These are phyloP conservation scores for Sebastes jordani DNA, from an alignment of 2,797 vertebrate genomes.

Conservation along the genomic window DNA sequence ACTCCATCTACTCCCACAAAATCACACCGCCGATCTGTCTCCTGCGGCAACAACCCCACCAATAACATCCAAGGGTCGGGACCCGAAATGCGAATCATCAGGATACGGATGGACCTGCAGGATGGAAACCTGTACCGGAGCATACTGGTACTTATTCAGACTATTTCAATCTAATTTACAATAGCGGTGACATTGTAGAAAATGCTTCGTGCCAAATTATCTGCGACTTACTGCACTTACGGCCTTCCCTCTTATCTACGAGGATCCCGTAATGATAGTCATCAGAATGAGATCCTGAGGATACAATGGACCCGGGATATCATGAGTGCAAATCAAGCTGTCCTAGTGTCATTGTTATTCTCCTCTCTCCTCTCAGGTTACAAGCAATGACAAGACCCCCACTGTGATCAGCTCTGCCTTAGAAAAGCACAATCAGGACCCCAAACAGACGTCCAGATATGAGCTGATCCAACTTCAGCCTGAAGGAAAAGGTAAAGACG, in stretches of 20 bases:
- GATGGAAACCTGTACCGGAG: slow-evolving; percentile 92
- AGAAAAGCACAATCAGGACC: slow-evolving; percentile 91
- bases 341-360: slow-evolving; percentile 30
- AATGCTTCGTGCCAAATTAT: slow-evolving; percentile 21
- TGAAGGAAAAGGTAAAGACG: slow-evolving; percentile 87
- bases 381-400: slow-evolving; percentile 93
- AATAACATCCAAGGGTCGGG: slow-evolving; percentile 70
- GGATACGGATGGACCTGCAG: slow-evolving; percentile 89
- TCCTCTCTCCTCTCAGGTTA: slow-evolving; percentile 82
- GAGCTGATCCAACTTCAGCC: slow-evolving; percentile 91
- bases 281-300: slow-evolving; percentile 41
- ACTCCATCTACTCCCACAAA: slow-evolving; percentile 77
- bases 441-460: slow-evolving; percentile 80
- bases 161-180: not conserved
- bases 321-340: slow-evolving; percentile 47
- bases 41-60: slow-evolving; percentile 80
- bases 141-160: slow-evolving; percentile 83
- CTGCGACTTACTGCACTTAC: slow-evolving; percentile 21
- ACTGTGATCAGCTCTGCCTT: slow-evolving; percentile 88
- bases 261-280: slow-evolving; percentile 54
- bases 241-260: slow-evolving; percentile 22
- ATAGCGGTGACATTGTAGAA: not conserved
- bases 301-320: slow-evolving; percentile 25
- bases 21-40: slow-evolving; percentile 88
- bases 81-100: slow-evolving; percentile 89